Evolutionary conservation across 2,797 vertebrate species (phyloP), one percentile per base, ranked within the genome.

Genomic region (Corythornis leucogaster): DNA sequence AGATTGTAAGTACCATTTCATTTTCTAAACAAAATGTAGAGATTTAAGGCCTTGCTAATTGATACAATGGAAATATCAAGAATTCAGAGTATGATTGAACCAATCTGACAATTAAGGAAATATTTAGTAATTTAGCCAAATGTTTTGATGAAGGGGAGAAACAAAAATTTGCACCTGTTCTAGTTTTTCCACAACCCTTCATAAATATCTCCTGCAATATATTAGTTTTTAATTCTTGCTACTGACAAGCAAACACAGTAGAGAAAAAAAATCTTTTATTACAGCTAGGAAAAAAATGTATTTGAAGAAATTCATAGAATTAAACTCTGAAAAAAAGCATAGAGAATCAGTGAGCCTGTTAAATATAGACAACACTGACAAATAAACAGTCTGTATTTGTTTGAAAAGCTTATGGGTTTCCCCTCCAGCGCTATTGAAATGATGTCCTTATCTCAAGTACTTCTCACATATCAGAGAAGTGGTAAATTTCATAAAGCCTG

Each of bases 401-500:
- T 98, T 97, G 95, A 97, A 98, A 96, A 96, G 97, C 92, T 97
- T 97, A 96, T 91, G 93, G 91, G 57, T 55, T 84, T 73, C 67
- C 48, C 26, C 13, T 21, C 93, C 92, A 94, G 93, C 94, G 96
- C 98, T 96, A 96, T 91, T 98, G 97, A 98, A 98, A 98, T 71
- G 89, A 97, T 97, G 97, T 98, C 95, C 97, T 98, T 97, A 97
- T 98, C 97, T 98, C 97, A 97, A 98, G 98, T 97, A 97, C 97
- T 96, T 97, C 98, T 97, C 97, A 98, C 96, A 94, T 97, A 97
- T 97, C 94, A 87, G 94, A 98, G 96, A 97, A 98, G 97, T 95
- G 97, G 96, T 93, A 97, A 95, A 97, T 98, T 98, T 97, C 96
- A 98, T 98, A 97, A 97, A 97, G 96, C 95, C 94, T 94, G 95